A percentile compares a stretch with the other conserved stretches of the same genome.
These are phyloP conservation scores for Hemichromis elongatus DNA, from an alignment of 2,113 vertebrate species.

Conservation along the genomic window DNA sequence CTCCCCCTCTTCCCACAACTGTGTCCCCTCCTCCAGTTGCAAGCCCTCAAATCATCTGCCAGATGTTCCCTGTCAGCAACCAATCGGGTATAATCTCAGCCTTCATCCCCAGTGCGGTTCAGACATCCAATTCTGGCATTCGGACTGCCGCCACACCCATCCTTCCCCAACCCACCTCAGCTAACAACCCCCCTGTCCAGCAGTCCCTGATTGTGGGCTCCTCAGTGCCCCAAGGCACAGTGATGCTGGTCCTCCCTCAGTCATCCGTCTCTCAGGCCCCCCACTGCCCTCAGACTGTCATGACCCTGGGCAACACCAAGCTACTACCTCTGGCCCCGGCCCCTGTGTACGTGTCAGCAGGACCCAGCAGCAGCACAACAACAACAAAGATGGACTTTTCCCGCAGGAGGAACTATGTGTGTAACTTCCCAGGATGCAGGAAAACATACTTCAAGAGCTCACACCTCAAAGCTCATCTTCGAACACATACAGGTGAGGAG, in stretches of 20 bases:
- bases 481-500: slow-evolving; percentile 91
- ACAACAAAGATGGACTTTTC: slow-evolving; percentile 86
- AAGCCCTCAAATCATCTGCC: slow-evolving; percentile 86
- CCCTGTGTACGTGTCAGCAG: slow-evolving; percentile 83
- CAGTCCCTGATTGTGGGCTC: slow-evolving; percentile 85
- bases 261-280: slow-evolving; percentile 71
- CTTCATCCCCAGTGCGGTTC: slow-evolving; percentile 80
- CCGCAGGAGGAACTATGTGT: slow-evolving; percentile 91
- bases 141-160: slow-evolving; percentile 71
- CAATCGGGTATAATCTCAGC: slow-evolving; percentile 82
- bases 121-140: slow-evolving; percentile 57
- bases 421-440: slow-evolving; percentile 88
- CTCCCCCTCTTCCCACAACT: slow-evolving; percentile 47
- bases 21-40: slow-evolving; percentile 71
- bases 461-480: slow-evolving; percentile 96
- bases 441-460: slow-evolving; percentile 99
- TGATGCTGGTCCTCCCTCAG: slow-evolving; percentile 93
- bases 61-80: slow-evolving; percentile 86
- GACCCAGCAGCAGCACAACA: slow-evolving; percentile 63
- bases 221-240: slow-evolving; percentile 83
- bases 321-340: slow-evolving; percentile 93
- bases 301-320: slow-evolving; percentile 87
- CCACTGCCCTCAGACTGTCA: slow-evolving; percentile 73
- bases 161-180: slow-evolving; percentile 70
- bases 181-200: slow-evolving; percentile 53